These are phyloP conservation scores for Lepidurus arcticus DNA, from an alignment of 1,140 invertebrate genomes.

Conservation along the genomic window DNA sequence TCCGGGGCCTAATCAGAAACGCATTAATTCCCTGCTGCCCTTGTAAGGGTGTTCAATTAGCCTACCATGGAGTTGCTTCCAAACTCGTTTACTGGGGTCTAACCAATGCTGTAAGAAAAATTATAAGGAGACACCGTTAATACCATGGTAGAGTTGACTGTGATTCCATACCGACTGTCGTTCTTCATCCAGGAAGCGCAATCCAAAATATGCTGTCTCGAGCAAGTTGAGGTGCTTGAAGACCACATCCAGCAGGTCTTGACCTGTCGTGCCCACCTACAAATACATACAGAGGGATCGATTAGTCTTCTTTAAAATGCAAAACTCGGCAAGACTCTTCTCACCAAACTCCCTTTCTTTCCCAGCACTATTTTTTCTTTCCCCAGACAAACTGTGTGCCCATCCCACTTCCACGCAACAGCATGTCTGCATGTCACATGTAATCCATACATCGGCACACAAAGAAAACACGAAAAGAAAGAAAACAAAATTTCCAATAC, in stretches of 20 bases:
- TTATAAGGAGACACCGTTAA: background rate
- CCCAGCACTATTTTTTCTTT: background rate
- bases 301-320: conserved; percentile 21
- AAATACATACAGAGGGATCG: conserved; percentile 48
- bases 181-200: conserved; percentile 77
- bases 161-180: conserved; percentile 70
- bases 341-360: conserved; percentile 22
- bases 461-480: background rate
- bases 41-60: conserved; percentile 26
- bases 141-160: conserved; percentile 16
- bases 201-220: conserved; percentile 87
- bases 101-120: conserved; percentile 71
- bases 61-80: conserved; percentile 68
- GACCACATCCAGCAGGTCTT: conserved; percentile 77
- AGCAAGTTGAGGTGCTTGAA: conserved; percentile 83
- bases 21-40: conserved; percentile 21
- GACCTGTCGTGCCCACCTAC: conserved; percentile 74
- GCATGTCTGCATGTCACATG: background rate
- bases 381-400: background rate
- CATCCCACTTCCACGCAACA: conserved; percentile 13
- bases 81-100: conserved; percentile 73
- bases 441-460: background rate
- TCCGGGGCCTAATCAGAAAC: conserved; percentile 49
- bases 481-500: background rate
- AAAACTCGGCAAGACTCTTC: background rate